Base-by-base conservation (phyloP, 1,140 invertebrate species). In the Saccostrea cuccullata region DNA sequence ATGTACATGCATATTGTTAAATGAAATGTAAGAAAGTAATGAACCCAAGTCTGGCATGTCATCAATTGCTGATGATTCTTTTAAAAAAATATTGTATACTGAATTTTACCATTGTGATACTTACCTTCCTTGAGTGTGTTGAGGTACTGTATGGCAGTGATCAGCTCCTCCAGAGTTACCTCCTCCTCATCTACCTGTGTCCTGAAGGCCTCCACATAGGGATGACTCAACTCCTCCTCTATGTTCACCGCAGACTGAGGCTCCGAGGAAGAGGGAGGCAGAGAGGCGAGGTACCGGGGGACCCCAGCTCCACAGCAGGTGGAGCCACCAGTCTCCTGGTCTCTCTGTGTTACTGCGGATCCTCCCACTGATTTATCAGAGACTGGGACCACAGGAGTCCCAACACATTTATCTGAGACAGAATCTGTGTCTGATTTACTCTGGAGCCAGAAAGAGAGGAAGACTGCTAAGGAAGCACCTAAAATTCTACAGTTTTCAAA, bases 191-290 rank as follows among this genome's bases (percentile, higher is more conserved):
- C 67, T 1, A 12, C 8, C 6, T 30, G 67, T 12, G 23, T 12
- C 0, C 23, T 73, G 8, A 73, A 36, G 5, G 67, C 67, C 67
- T 26, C n/a, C 0, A 73, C 67, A 36, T 73, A 73, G 11, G 67
- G 67, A 0, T 30, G 6, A 13, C 13, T 73, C 67, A 73, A 26
- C 23, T 73, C 67, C 67, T 73, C 67, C 23, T 73, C 67, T 1
- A 73, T 73, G 67, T 73, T 73, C 67, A 73, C 67, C 23, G 2
- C 67, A 73, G 26, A 73, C 67, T 73, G 67, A 73, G 67, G 67
- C 8, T 13, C 67, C 26, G 67, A 73, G 67, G 67, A 2, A 0
- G 67, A 73, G 67, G 67, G 4, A 0, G 67, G 13, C 23, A 30
- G 8, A 12, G 67, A 73, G n/a, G 26, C n/a, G 23, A 0, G 23